phyloP scores from a whole-genome alignment of 2,888 invertebrate species.

The Cheilosia variabilis region DNA sequence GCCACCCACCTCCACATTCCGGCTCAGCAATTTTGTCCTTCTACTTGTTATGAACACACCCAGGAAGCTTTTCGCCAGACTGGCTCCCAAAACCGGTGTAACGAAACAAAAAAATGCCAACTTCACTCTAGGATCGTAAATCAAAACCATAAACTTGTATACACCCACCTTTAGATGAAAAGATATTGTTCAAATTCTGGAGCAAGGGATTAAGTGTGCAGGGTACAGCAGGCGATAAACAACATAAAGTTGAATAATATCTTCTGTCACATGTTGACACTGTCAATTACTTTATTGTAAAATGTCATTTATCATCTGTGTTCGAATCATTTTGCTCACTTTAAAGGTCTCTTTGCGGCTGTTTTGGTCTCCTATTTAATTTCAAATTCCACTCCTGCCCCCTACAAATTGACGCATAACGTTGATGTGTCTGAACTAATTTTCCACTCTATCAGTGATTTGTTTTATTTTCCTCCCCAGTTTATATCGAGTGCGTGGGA shows the following conservation, averaged over 20 bases:
- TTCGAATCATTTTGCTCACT: background rate
- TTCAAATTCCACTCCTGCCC: conserved; percentile 4
- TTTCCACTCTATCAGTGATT: conserved; percentile 69
- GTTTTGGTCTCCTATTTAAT: background rate
- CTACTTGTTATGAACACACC: conserved; percentile 28
- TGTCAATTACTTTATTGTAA: conserved; percentile 41
- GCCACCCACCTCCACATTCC: conserved; percentile 16
- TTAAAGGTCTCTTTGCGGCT: background rate
- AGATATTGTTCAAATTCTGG: background rate
- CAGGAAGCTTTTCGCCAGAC: conserved; percentile 9
- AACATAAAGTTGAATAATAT: conserved; percentile 35
- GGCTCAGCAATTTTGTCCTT: conserved; percentile 29
- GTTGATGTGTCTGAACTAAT: conserved; percentile 57
- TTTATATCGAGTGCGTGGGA: conserved; percentile 29
- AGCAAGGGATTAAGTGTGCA: background rate
- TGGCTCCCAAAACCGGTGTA: background rate
- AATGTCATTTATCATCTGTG: conserved; percentile 33
- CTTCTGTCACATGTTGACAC: conserved; percentile 25
- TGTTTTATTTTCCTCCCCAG: conserved; percentile 25
- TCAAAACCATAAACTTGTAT: conserved; percentile 26
- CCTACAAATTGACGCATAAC: conserved; percentile 40
- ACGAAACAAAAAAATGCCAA: background rate
- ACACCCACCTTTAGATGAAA: conserved; percentile 20
- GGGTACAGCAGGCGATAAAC: background rate
- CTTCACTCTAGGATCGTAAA: conserved; percentile 22